phyloP scores from a whole-genome alignment of 2,888 invertebrate species.

The Hypolimnas misippus region DNA sequence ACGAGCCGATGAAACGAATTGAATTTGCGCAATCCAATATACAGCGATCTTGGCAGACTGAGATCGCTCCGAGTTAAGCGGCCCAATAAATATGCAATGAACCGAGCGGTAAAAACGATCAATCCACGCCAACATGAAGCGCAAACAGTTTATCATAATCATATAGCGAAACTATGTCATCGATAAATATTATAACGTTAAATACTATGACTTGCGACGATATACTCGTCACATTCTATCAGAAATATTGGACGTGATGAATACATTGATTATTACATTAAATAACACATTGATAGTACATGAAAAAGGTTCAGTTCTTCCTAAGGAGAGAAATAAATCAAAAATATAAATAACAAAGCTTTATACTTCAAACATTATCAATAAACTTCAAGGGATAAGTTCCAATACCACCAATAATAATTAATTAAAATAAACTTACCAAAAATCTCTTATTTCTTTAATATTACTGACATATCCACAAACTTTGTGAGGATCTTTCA shows the following conservation, averaged over 20 bases:
- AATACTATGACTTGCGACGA: slow-evolving; percentile 10
- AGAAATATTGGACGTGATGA: not conserved
- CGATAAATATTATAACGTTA: slow-evolving; percentile 24
- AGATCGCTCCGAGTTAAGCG: slow-evolving; percentile 54
- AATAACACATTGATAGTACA: not conserved
- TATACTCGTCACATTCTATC: not conserved
- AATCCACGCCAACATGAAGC: slow-evolving; percentile 60
- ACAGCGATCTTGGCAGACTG: slow-evolving; percentile 48
- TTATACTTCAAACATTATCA: not conserved
- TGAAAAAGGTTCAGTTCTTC: not conserved
- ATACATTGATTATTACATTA: not conserved
- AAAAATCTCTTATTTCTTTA: not conserved
- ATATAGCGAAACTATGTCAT: slow-evolving; percentile 33
- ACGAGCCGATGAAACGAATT: slow-evolving; percentile 43
- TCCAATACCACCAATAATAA: too few species aligned
- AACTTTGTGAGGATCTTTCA: too few species aligned
- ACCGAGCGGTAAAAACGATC: slow-evolving; percentile 55
- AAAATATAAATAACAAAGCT: too few species aligned
- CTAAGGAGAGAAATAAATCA: too few species aligned
- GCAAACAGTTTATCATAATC: slow-evolving; percentile 71
- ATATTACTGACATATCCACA: not conserved
- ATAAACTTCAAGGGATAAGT: too few species aligned
- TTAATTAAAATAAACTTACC: not conserved
- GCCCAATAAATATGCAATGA: slow-evolving; percentile 72
- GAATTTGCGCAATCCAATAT: slow-evolving; percentile 58